A percentile compares a stretch with the other conserved stretches of the same genome.
Evolutionary conservation across 2,113 vertebrate species (phyloP).

Genomic region (Chloroceryle aenea): DNA sequence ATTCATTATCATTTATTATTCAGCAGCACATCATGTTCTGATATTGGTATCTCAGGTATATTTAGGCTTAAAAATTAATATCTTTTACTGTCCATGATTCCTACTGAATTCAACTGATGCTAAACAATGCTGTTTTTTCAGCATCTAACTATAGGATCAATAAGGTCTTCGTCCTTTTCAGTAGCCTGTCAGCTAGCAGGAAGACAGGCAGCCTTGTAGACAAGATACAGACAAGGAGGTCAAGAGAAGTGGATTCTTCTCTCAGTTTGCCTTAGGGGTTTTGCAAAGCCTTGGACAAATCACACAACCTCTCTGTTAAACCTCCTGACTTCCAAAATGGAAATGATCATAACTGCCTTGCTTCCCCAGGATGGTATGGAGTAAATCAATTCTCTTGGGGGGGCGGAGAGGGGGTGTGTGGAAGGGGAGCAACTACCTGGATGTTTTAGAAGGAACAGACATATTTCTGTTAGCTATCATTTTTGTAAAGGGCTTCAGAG

Average conservation of each 20-base stretch:
- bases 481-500: not conserved
- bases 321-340: conserved; percentile 8
- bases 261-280: conserved; percentile 43
- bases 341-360: conserved; percentile 11
- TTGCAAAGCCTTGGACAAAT: conserved; percentile 51
- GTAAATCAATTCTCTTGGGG: not conserved
- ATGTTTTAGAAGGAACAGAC: not conserved
- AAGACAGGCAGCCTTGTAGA: conserved; percentile 33
- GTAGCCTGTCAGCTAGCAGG: conserved; percentile 8
- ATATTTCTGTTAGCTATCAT: not conserved
- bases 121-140: not conserved
- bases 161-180: not conserved
- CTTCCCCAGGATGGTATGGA: not conserved
- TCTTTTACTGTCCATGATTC: not conserved
- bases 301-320: conserved; percentile 16
- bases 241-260: conserved; percentile 34
- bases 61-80: not conserved
- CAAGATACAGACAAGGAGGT: conserved; percentile 17
- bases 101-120: not conserved
- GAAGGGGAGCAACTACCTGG: not conserved
- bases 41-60: not conserved
- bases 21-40: not conserved
- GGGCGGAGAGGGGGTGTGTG: not conserved
- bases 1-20: not conserved
- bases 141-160: not conserved